Base-by-base conservation (phyloP, 2,888 invertebrate species). In the Drosophila fungiperda region DNA sequence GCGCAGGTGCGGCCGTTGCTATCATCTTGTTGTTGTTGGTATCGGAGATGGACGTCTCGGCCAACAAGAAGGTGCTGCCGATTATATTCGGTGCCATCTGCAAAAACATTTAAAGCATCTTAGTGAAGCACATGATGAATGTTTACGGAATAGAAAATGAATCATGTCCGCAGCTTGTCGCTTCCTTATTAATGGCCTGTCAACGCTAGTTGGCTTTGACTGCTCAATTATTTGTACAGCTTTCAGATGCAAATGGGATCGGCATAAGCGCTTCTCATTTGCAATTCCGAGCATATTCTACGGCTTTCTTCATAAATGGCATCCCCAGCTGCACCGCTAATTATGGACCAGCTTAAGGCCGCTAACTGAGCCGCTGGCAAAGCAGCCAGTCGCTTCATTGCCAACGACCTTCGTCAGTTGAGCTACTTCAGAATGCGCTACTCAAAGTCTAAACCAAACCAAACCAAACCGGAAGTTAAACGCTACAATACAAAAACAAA, bases 31-130 rank as follows among this genome's bases (percentile, higher is more conserved):
- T 91, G 72, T 90, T 91, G 68, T 90, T 91, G 63, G 90, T 84
- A 70, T 91, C 85, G 62, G 89, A 84, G 68, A 93, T 90, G 23
- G 93, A 88, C 20, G 94, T 93, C 83, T 94, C 94, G 23, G 94
- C 94, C 73, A 95, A 91, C 81, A 95, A 94, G 55, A 95, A 92
- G 55, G 95, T 94, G 82, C 93, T 94, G 72, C 95, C 95, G 89
- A 95, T 94, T 64, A 95, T 91, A 91, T 95, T 95, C 58, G 95
- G 95, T 73, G 95, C 94, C 95, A 95, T 95, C 84, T 92, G 80
- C 55, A 90, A 81, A 49, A 35, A 15, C 8, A 15, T 23, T 45
- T 8, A 45, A 38, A 49, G 11, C 40, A 64, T 42, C 42, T 66
- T 32, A 58, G 35, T 54, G 17, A 42, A 23, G 45, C 52, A 36